Conservation (phyloP, 2,888 invertebrate species). For the Hydropsyche betteni region DNA sequence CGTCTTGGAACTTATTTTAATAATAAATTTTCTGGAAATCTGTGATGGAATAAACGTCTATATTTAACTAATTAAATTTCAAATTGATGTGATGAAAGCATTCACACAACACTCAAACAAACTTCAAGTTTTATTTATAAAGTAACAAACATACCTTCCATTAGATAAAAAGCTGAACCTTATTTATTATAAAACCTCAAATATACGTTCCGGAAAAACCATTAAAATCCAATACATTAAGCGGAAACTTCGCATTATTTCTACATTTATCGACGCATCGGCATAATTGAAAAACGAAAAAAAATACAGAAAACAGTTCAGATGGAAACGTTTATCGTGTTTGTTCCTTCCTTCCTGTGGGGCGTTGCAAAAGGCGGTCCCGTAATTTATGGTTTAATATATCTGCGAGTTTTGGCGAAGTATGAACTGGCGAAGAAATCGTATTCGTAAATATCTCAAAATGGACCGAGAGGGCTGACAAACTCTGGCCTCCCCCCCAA, state of each 20-base stretch:
- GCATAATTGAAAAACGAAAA: conserved; percentile 9
- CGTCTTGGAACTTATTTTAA: too few relatives aligned
- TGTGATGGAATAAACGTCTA: too few relatives aligned
- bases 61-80: too few relatives aligned
- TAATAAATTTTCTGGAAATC: too few relatives aligned
- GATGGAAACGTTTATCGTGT: conserved; percentile 18
- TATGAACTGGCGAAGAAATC: conserved; percentile 41
- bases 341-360: conserved; percentile 20
- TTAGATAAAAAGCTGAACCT: too few relatives aligned
- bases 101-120: too few relatives aligned
- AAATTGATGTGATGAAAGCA: too few relatives aligned
- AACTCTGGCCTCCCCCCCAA: conserved; percentile 26
- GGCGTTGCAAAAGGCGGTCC: conserved; percentile 15
- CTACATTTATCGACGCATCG: conserved; percentile 1
- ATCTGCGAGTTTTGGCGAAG: conserved; percentile 36
- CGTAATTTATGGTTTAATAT: conserved; percentile 50
- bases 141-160: too few relatives aligned
- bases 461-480: conserved; percentile 39
- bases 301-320: background rate
- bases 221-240: too few relatives aligned
- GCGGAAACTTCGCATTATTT: background rate
- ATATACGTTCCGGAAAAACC: too few relatives aligned
- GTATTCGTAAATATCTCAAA: conserved; percentile 47
- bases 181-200: too few relatives aligned
- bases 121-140: too few relatives aligned